Evolutionary conservation across 2,888 invertebrate species (phyloP), one percentile per base, ranked within the genome.

Genomic region (Eupithecia pulchellata): DNA sequence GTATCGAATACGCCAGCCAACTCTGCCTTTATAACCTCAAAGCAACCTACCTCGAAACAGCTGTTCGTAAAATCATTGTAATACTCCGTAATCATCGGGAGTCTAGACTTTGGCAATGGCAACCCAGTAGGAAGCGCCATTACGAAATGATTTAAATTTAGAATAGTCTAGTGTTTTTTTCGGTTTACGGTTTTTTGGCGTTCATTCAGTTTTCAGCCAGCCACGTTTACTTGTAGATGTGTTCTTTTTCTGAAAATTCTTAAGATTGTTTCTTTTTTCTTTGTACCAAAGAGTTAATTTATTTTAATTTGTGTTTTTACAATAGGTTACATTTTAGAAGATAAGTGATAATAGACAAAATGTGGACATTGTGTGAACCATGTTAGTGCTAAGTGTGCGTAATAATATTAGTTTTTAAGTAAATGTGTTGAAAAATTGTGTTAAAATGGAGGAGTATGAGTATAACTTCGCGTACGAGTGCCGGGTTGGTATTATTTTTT

Each of bases 381-480:
- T 89, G 89, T 78, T 74, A 83, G 79, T 86, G 80, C 73, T 84
- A 80, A 84, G 85, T 88, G 86, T 82, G 82, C 77, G 77, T 79
- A 84, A 85, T 84, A 83, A 61, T 52, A 73, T 61, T 77, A 61
- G n/a, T 79, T 75, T 64, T 81, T 79, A 87, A 69, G 30, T 30
- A 17, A 32, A 11, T 60, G 85, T 87, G 57, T 64, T 67, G 32
- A 32, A 62, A 81, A 79, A 75, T 80, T 79, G 80, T 85, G 82
- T 73, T 74, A 83, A 83, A 82, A 90, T 94, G 94, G 93, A 93
- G 79, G 94, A 94, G 76, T 95, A 95, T 87, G 95, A 96, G 83
- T 96, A 96, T 90, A 95, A 96, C 90, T 96, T 96, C 92, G 95
- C 95, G 76, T 96, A 95, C 89, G 96, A 96, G 90, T 95, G 96